Evolutionary conservation across 2,888 invertebrate genomes (phyloP), one percentile per base, ranked within the genome.

Genomic region (Brassicogethes aeneus): DNA sequence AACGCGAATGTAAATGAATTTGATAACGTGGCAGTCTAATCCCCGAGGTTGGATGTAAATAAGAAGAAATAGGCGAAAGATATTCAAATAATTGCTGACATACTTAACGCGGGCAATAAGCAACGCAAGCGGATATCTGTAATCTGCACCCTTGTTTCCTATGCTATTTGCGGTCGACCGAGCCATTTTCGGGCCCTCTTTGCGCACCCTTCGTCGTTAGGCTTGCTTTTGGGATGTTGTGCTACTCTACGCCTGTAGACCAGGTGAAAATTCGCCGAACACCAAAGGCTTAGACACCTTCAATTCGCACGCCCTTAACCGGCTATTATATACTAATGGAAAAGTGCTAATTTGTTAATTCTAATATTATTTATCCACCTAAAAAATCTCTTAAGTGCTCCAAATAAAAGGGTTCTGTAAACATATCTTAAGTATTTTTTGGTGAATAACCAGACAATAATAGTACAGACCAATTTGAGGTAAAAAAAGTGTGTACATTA

Each of bases 141-240:
- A 65, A 65, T 65, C 64, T 62, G 61, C 60, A 59, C 64, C 62
- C 63, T 63, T 64, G 64, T 64, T 63, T 62, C 62, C 62, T 59
- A 48, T 53, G 61, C 64, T 62, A 64, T 65, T 66, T 66, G 66
- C 59, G 66, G 66, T 54, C 57, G 57, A 61, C 64, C 64, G 56
- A 59, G 55, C 57, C 63, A 59, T 64, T 64, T 57, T 53, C 58
- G 59, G 57, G 50, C 59, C 56, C 56, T 51, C 51, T 54, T 57
- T 58, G 48, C 45, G 44, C 10, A 31, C 23, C 17, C 42, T 33
- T 34, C 23, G 40, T 17, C 23, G 5, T 23, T 23, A 7, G 5
- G 23, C 23, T 10, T 10, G 10, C 10, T 10, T 10, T 7, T 10
- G 23, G 23, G 5, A 10, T 23, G 5, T 23, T 10, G 23, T 5